A percentile compares a stretch with the other conserved stretches of the same genome.
Conservation (phyloP, 2,888 invertebrate species). For the Epirrita christyi region DNA sequence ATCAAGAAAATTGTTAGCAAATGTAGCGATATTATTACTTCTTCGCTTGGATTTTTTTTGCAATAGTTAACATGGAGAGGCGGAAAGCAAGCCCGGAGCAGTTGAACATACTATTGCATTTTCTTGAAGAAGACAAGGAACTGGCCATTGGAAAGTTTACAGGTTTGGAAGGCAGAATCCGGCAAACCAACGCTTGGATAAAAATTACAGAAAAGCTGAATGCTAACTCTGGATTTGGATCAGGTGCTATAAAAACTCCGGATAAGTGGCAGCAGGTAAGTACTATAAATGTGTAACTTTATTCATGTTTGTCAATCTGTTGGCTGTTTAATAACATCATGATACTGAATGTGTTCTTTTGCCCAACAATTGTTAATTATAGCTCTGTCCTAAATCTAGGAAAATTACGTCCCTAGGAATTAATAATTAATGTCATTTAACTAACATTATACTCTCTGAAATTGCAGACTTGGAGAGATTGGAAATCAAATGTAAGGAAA, state of each 20-base stretch:
- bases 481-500: slow-evolving; percentile 71
- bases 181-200: slow-evolving; percentile 66
- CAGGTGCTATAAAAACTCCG: slow-evolving; percentile 68
- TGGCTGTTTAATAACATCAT: no score
- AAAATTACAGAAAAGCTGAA: slow-evolving; percentile 68
- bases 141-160: slow-evolving; percentile 63
- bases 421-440: background rate
- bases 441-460: background rate
- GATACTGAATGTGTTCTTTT: no score
- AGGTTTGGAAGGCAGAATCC: slow-evolving; percentile 61
- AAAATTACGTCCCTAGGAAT: no score
- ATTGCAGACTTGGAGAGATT: slow-evolving; percentile 65
- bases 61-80: slow-evolving; percentile 22
- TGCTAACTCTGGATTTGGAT: slow-evolving; percentile 65
- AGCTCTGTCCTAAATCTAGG: no score
- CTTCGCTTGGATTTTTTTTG: no score
- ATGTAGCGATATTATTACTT: no score
- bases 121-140: slow-evolving; percentile 64
- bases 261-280: slow-evolving; percentile 69
- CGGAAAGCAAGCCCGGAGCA: slow-evolving; percentile 70
- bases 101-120: slow-evolving; percentile 63
- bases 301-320: no score
- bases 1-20: no score
- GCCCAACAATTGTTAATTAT: no score
- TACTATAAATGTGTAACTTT: no score